These are phyloP conservation scores for Apamea epomidion DNA, from an alignment of 2,888 invertebrate genomes.

Conservation along the genomic window DNA sequence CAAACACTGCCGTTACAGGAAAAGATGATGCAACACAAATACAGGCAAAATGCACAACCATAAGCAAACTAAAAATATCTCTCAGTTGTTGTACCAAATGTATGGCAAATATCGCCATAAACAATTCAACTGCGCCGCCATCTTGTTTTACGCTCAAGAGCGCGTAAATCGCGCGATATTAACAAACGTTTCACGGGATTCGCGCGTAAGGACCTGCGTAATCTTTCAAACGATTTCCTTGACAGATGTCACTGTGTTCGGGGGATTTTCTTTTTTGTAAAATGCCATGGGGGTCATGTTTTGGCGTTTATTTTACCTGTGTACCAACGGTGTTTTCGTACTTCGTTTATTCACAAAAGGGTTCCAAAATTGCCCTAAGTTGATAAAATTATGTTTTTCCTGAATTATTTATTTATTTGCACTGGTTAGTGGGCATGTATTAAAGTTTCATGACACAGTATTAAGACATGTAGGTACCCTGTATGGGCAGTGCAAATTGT, in stretches of 20 bases:
- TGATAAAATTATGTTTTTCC: too few relatives aligned
- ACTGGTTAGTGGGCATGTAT: too few relatives aligned
- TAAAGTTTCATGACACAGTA: too few relatives aligned
- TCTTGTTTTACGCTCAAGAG: slow-evolving; percentile 30
- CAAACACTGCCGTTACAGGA: background rate
- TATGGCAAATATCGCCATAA: slow-evolving; percentile 28
- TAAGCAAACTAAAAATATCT: slow-evolving; percentile 2
- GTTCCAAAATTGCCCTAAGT: too few relatives aligned
- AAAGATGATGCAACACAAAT: background rate
- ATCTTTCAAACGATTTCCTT: slow-evolving; percentile 45
- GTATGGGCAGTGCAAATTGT: too few relatives aligned
- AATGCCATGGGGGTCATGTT: background rate
- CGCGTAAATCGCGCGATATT: slow-evolving; percentile 34
- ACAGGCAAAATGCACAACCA: slow-evolving; percentile 12
- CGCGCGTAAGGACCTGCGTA: slow-evolving; percentile 13
- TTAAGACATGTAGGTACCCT: background rate
- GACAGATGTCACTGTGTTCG: slow-evolving; percentile 25
- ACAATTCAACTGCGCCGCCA: slow-evolving; percentile 24
- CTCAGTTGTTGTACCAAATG: background rate
- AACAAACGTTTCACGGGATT: slow-evolving; percentile 8
- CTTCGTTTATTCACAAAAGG: background rate
- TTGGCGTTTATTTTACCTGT: background rate
- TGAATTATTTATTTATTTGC: too few relatives aligned
- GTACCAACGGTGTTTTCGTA: background rate
- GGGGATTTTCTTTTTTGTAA: slow-evolving; percentile 5